Conservation (phyloP, 2,113 vertebrate species). For the Oplegnathus fasciatus region DNA sequence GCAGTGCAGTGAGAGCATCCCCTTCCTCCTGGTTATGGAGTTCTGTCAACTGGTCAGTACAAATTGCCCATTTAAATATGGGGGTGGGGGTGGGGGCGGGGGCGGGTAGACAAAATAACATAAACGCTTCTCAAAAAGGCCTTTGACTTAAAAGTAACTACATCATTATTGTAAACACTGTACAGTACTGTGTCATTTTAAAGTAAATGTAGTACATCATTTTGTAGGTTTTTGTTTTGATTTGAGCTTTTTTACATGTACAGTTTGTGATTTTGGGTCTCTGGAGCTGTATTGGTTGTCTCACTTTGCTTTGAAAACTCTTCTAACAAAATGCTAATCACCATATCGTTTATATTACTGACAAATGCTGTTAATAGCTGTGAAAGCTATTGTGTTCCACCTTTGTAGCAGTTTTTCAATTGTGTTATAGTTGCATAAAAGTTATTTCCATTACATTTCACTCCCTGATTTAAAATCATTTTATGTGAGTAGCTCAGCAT, state of each 20-base stretch:
- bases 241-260: neutral
- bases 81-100: too few relatives aligned
- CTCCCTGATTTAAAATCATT: conserved; percentile 1
- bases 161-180: neutral
- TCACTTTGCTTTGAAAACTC: neutral
- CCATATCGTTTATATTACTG: neutral
- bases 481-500: neutral
- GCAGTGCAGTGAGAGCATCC: conserved; percentile 91
- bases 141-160: neutral
- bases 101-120: neutral
- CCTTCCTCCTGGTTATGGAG: conserved; percentile 94
- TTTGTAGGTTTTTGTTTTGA: neutral
- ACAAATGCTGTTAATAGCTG: neutral
- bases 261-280: neutral
- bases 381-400: neutral
- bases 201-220: neutral
- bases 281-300: neutral
- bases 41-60: conserved; percentile 92
- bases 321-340: neutral
- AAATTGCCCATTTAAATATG: neutral
- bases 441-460: neutral
- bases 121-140: neutral
- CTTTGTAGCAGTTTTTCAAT: neutral
- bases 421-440: neutral
- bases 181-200: neutral